Evolutionary conservation across 2,888 invertebrate genomes (phyloP).

Genomic region (Cantharis flavilabris): DNA sequence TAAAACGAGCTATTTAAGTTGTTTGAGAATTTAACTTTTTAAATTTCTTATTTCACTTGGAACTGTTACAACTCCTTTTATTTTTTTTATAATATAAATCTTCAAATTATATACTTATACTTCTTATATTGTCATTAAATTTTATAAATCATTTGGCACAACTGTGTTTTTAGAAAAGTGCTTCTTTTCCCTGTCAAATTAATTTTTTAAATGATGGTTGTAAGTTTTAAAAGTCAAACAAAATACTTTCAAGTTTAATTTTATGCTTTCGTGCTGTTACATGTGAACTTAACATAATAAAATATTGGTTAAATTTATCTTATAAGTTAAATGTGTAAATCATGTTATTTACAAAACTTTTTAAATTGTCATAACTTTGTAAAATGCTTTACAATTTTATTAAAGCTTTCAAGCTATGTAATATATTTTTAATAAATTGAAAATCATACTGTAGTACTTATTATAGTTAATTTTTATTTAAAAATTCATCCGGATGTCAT

Average conservation of each 20-base stretch:
- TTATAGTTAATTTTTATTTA: not conserved
- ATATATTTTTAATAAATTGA: not conserved
- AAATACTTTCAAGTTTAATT: not conserved
- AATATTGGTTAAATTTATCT: not conserved
- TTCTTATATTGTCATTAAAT: not conserved
- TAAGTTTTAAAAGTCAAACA: conserved; percentile 1
- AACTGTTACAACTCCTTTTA: conserved; percentile 4
- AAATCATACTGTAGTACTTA: not conserved
- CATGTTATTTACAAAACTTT: not conserved
- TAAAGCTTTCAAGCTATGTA: not conserved
- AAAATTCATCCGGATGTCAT: not conserved
- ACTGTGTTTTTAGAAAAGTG: not conserved
- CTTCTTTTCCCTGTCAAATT: not conserved
- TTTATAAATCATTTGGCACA: conserved; percentile 1
- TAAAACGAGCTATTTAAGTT: conserved; percentile 41
- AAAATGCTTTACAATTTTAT: not conserved
- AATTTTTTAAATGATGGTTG: not conserved
- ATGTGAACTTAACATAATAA: not conserved
- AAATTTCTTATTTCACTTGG: conserved; percentile 11
- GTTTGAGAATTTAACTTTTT: conserved; percentile 11
- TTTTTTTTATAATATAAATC: conserved; percentile 3
- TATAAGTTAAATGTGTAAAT: not conserved
- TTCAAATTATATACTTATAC: not conserved
- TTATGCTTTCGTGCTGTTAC: not conserved
- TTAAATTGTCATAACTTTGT: not conserved